Evolutionary conservation across 1,140 invertebrate species (phyloP).

Genomic region (Drosophila subpulchrella): DNA sequence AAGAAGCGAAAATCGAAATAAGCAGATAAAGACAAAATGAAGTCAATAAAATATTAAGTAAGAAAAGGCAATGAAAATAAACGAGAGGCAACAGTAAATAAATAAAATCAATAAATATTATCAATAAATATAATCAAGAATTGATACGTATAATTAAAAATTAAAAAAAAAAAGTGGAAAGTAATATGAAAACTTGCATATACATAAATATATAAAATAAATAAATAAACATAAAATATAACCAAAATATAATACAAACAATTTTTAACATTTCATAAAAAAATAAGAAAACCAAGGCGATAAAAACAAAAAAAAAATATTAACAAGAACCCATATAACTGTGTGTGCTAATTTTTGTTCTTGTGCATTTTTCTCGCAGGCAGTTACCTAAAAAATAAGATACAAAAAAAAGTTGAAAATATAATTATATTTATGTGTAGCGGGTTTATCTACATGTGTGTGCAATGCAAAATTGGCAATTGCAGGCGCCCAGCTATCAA

Average conservation of each 20-base stretch:
- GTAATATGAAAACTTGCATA: neutral
- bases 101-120: conserved; percentile 2
- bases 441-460: conserved; percentile 61
- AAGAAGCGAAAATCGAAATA: conserved; percentile 30
- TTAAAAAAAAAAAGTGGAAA: neutral
- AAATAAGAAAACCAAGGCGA: neutral
- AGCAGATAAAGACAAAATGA: conserved; percentile 18
- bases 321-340: neutral
- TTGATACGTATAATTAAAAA: neutral
- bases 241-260: too few species aligned
- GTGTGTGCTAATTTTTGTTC: conserved; percentile 6
- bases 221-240: neutral
- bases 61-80: conserved; percentile 3
- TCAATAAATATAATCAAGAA: neutral
- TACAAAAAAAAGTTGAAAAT: conserved; percentile 26
- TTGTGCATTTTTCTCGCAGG: conserved; percentile 8
- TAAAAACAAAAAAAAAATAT: neutral
- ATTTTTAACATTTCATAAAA: neutral
- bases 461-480: conserved; percentile 82
- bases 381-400: conserved; percentile 3
- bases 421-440: conserved; percentile 34
- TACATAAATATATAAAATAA: neutral
- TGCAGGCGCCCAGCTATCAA: conserved; percentile 77
- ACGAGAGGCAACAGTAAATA: too few species aligned
- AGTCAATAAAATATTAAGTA: conserved; percentile 15